Evolutionary conservation across 2,797 vertebrate species (phyloP).

Genomic region (Accipiter minullus): DNA sequence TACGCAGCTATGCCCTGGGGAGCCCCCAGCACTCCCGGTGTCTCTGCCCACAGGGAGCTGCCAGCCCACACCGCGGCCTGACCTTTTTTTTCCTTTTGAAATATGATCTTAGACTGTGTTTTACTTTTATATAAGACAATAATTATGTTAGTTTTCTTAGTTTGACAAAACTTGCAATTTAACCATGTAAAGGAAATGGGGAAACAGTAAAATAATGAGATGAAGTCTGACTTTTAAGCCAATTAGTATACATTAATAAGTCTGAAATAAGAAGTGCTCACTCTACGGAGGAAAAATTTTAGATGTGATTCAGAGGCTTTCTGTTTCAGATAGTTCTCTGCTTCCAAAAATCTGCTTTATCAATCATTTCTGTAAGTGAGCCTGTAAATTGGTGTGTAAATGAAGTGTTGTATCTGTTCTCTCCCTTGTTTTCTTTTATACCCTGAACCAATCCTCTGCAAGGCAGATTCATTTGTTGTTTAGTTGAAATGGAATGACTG

Average conservation of each 20-base stretch:
- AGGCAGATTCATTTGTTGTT: conserved; percentile 74
- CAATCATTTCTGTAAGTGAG: conserved; percentile 61
- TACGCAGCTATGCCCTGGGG: not conserved
- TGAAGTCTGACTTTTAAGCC: not conserved
- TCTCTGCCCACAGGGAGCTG: not conserved
- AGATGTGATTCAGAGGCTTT: not conserved
- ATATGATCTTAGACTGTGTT: not conserved
- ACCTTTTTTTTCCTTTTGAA: not conserved
- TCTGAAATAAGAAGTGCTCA: not conserved
- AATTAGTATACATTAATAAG: not conserved
- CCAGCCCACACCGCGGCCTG: not conserved
- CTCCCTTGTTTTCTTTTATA: conserved; percentile 65
- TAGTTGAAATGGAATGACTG: conserved; percentile 71
- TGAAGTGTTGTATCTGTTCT: conserved; percentile 54
- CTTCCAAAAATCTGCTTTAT: conserved; percentile 46
- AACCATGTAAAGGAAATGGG: not conserved
- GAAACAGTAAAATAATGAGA: not conserved
- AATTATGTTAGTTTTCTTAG: not conserved
- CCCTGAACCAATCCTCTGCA: conserved; percentile 16
- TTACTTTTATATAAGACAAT: not conserved
- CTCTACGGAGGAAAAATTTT: not conserved
- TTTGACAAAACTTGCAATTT: not conserved
- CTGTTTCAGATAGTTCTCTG: not conserved
- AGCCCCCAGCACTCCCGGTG: accelerated
- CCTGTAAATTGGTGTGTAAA: conserved; percentile 54